Base-by-base conservation (phyloP, 2,888 invertebrate species). In the Noctua janthe region DNA sequence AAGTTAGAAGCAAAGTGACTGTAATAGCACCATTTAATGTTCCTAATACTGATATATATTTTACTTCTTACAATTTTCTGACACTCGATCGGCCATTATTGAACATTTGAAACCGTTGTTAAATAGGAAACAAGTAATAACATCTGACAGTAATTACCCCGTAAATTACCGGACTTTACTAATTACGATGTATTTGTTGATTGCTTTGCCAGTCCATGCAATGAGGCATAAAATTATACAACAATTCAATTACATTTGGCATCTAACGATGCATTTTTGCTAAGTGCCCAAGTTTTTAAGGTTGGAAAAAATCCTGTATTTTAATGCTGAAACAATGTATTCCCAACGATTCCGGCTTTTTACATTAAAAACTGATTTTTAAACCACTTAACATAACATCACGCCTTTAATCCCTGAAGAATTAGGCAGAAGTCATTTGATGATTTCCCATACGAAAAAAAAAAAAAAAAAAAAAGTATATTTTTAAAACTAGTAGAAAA, bases 211-310 rank as follows among this genome's bases (percentile, higher is more conserved):
- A 54, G 66, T 74, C 67, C 20, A 75, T 15, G 69, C 49, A 87
- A 76, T 86, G 59, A 83, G 8, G 62, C 84, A 67, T 76, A 71
- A 76, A 80, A 83, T 83, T 71, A 39, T 74, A 66, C 74, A 76
- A 66, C 74, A 76, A 59, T 74, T 70, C 43, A 83, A 76, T 80
- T 76, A 66, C 15, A 72, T 76, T 83, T 80, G 66, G 49, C 47
- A 47, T 62, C 20, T 62, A 13, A 59, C 8, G 51, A 20, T 75
- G 64, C 23, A 56, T n/a, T 43, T 73, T 15, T 62, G 15, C 15
- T 54, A 72, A 72, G n/a, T 80, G 62, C 29, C n/a, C 8, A 35
- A 15, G 15, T 67, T 66, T 56, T 47, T 49, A 23, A 43, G 15
- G 17, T 0, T 2, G 1, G 20, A 54, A 20, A 54, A 7, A 54